Evolutionary conservation across 1,140 invertebrate genomes (phyloP).

Genomic region (Plodia interpunctella): DNA sequence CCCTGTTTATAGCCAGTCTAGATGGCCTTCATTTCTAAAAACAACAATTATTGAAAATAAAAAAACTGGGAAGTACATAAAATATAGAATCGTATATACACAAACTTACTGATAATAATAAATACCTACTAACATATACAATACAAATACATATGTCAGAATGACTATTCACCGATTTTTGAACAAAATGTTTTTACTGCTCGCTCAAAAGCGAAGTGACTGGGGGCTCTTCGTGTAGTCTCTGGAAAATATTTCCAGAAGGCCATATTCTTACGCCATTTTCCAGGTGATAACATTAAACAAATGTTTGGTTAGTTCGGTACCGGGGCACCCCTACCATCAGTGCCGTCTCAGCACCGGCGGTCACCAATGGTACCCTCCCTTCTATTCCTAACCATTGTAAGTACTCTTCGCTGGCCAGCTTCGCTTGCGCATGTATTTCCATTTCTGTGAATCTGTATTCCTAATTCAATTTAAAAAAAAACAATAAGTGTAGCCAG

Average conservation of each 20-base stretch:
- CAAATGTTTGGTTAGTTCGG: constrained; percentile 77
- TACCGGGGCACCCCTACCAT: constrained; percentile 64
- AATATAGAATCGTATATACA: too few relatives aligned
- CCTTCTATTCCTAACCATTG: constrained; percentile 46
- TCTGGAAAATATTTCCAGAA: constrained; percentile 39
- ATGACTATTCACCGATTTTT: too few relatives aligned
- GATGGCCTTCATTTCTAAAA: too few relatives aligned
- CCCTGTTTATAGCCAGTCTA: constrained; percentile 6
- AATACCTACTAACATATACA: too few relatives aligned
- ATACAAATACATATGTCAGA: too few relatives aligned
- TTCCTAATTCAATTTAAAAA: too few relatives aligned
- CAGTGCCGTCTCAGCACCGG: constrained; percentile 29
- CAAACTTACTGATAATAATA: too few relatives aligned
- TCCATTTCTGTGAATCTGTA: background rate
- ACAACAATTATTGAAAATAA: background rate
- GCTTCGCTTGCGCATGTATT: constrained; percentile 11
- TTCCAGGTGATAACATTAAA: constrained; percentile 77
- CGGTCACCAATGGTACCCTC: constrained; percentile 48
- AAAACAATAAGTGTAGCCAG: too few relatives aligned
- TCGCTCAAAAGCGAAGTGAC: too few relatives aligned
- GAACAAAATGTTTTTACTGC: too few relatives aligned
- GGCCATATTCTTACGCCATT: constrained; percentile 65
- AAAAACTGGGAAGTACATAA: too few relatives aligned
- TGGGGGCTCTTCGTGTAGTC: too few relatives aligned
- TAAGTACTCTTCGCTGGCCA: constrained; percentile 38